Evolutionary conservation across 2,797 vertebrate genomes (phyloP).

Genomic region (Dermochelys coriacea): DNA sequence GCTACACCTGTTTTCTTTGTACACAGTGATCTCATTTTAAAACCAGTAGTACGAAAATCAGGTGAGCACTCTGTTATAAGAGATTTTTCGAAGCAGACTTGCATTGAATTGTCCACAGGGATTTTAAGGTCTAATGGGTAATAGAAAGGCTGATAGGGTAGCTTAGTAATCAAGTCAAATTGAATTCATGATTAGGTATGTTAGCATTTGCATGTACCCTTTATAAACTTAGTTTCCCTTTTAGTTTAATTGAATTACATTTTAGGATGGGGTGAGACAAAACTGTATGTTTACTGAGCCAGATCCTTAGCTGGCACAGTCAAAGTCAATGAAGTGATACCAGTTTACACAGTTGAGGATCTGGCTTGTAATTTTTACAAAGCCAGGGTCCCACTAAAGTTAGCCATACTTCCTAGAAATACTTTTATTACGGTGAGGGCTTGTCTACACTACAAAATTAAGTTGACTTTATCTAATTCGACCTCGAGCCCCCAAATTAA

Average conservation of each 20-base stretch:
- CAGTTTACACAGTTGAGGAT: not conserved
- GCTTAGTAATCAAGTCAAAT: not conserved
- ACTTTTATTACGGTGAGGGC: not conserved
- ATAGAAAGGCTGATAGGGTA: not conserved
- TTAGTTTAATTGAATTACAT: conserved; percentile 39
- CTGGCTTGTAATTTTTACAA: not conserved
- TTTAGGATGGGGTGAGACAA: not conserved
- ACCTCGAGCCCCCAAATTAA: too few species aligned
- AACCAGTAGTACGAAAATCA: not conserved
- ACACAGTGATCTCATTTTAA: not conserved
- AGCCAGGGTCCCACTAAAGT: not conserved
- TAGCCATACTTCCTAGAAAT: conserved; percentile 2
- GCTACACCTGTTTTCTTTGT: conserved; percentile 22
- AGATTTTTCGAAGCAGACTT: not conserved
- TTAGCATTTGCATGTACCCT: not conserved
- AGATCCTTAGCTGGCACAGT: not conserved
- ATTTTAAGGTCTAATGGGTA: not conserved
- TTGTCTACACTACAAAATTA: too few species aligned
- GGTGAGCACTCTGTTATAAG: not conserved
- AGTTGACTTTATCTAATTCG: too few species aligned
- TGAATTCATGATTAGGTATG: not conserved
- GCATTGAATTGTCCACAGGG: not conserved
- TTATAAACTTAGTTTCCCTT: not conserved
- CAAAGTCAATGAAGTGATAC: not conserved
- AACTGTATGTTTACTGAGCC: not conserved